Base-by-base conservation (phyloP, 2,888 invertebrate species). In the Bibio marci region DNA sequence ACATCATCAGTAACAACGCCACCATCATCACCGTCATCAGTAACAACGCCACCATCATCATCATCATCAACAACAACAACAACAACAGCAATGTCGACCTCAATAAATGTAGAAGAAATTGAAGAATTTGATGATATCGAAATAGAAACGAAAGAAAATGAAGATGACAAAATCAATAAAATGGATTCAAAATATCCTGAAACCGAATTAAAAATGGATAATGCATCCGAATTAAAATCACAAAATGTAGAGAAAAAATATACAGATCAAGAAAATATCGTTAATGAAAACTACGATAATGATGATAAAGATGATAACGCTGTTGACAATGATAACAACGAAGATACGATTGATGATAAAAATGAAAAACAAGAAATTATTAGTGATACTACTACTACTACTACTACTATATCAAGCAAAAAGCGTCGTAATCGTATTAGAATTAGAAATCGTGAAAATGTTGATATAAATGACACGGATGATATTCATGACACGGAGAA, bases 401-500 rank as follows among this genome's bases (percentile, higher is more conserved):
- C 13, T 13, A 5, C 12, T 3, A 32, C 17, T 32, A 14, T 15
- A 30, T 14, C 14, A 14, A 4, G 14, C 14, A 11, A 22, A 22
- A 22, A 22, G 41, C 47, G 45, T 14, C 52, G 56, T 1, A 52
- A 51, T 19, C 54, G 62, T 12, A 50, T 49, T 6, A 49, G 62
- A 15, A 49, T 51, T 26, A 56, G 62, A 4, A 19, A 12, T n/a
- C 54, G 62, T 1, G 53, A 54, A 37, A 59, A 59, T 42, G 51
- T 59, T 31, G 61, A 62, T 44, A 39, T 44, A 5, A 26, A 54
- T n/a, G 58, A 63, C 42, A 46, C 53, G 39, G 61, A 56, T 35
- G 66, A 67, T 46, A 63, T 69, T 40, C 62, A 67, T 11, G 54
- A 59, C 26, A 59, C 56, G 15, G 71, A 71, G 41, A 73, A 81